Conservation (phyloP, 2,113 vertebrate species). For the Sander lucioperca region DNA sequence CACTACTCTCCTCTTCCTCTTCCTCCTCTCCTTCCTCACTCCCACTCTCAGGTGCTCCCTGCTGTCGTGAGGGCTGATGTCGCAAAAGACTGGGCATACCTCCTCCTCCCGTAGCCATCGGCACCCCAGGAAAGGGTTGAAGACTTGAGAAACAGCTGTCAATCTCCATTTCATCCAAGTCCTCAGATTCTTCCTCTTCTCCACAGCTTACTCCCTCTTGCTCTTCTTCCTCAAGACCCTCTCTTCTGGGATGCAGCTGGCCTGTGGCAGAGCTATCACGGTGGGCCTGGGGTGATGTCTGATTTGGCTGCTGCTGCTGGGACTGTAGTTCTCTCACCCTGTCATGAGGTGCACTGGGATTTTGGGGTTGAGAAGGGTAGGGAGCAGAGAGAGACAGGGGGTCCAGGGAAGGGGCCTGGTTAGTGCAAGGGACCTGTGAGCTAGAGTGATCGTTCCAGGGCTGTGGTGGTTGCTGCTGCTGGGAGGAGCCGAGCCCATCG, state of each 20-base stretch:
- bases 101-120: conserved; percentile 82
- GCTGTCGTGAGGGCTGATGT: conserved; percentile 80
- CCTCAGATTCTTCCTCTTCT: conserved; percentile 92
- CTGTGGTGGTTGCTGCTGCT: conserved; percentile 90
- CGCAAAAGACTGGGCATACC: conserved; percentile 84
- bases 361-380: conserved; percentile 81
- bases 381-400: conserved; percentile 82
- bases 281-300: conserved; percentile 72
- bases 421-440: conserved; percentile 91
- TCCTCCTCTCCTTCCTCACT: conserved; percentile 95
- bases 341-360: conserved; percentile 75
- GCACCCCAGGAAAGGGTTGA: conserved; percentile 85
- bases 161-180: conserved; percentile 93
- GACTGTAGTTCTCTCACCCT: conserved; percentile 82
- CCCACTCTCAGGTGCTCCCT: conserved; percentile 86
- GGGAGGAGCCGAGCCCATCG: conserved; percentile 95
- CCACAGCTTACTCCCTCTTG: conserved; percentile 88
- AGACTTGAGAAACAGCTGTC: conserved; percentile 88
- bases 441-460: conserved; percentile 95
- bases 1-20: conserved; percentile 93
- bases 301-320: conserved; percentile 80
- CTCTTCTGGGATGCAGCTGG: conserved; percentile 79
- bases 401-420: conserved; percentile 92
- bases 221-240: conserved; percentile 87
- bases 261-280: conserved; percentile 76